Evolutionary conservation across 2,113 vertebrate genomes (phyloP).

Genomic region (Sapajus apella): DNA sequence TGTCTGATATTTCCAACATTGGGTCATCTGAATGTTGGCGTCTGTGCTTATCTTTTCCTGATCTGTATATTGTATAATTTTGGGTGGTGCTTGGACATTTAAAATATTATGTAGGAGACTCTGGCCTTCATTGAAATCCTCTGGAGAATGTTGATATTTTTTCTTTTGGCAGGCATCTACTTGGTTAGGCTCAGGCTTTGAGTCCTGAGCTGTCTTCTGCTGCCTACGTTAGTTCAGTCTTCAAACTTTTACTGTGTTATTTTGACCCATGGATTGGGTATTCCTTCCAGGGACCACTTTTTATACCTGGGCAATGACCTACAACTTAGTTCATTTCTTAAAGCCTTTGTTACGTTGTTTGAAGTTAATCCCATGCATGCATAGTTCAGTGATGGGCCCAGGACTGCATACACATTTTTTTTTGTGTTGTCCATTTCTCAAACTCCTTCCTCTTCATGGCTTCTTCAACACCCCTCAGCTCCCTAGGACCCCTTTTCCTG

Average conservation of each 20-base stretch:
- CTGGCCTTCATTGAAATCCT: not conserved
- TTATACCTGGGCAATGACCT: not conserved
- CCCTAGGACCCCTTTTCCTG: not conserved
- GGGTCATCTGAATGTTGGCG: not conserved
- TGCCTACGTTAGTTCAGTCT: not conserved
- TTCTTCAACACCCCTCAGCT: not conserved
- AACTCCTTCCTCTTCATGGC: not conserved
- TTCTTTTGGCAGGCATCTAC: not conserved
- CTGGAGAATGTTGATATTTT: not conserved
- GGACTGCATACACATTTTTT: not conserved
- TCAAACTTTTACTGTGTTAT: not conserved
- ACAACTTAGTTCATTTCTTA: not conserved
- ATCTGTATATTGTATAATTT: not conserved
- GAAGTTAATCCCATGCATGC: accelerated
- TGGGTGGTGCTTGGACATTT: not conserved
- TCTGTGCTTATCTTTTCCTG: not conserved
- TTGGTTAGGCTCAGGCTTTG: not conserved
- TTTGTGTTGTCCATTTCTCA: not conserved
- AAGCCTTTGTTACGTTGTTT: not conserved
- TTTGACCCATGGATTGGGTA: not conserved
- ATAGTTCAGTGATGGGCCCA: not conserved
- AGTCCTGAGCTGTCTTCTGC: not conserved
- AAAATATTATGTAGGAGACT: not conserved
- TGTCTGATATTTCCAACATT: not conserved
- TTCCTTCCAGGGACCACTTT: not conserved